These are phyloP conservation scores for Montifringilla adamsi DNA, from an alignment of 2,113 vertebrate genomes.

Conservation along the genomic window DNA sequence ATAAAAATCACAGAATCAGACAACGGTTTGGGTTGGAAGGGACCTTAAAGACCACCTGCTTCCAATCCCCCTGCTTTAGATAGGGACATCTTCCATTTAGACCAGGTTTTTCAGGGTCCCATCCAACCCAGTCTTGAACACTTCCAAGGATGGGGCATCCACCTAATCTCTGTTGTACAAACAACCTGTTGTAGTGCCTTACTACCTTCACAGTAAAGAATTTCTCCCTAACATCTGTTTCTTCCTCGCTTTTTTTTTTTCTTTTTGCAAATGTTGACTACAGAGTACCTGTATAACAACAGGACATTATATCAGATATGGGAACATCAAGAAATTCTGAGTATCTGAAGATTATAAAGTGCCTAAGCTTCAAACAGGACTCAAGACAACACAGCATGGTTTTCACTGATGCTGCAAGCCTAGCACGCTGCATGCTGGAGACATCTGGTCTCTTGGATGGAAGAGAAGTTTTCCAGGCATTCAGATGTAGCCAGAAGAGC, in stretches of 20 bases:
- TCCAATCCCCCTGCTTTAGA: neutral
- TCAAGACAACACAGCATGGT: accelerated
- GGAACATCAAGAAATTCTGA: neutral
- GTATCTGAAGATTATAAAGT: neutral
- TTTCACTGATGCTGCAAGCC: neutral
- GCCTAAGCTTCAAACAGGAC: neutral
- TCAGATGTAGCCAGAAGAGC: neutral
- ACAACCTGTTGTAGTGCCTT: neutral
- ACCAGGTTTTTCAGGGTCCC: neutral
- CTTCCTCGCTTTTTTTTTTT: neutral
- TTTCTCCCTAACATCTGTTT: neutral
- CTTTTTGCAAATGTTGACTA: neutral
- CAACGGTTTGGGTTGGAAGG: accelerated
- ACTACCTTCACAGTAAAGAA: neutral
- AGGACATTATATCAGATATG: neutral
- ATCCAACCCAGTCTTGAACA: neutral
- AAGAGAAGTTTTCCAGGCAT: neutral
- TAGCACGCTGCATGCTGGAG: neutral
- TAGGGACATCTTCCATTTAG: neutral
- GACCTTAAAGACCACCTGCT: neutral
- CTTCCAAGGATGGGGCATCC: neutral
- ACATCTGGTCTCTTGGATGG: neutral
- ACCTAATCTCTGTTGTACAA: neutral
- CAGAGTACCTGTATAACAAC: neutral
- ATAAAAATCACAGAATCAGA: neutral